phyloP scores from a whole-genome alignment of 2,888 invertebrate species.

The Caenorhabditis zanzibari region DNA sequence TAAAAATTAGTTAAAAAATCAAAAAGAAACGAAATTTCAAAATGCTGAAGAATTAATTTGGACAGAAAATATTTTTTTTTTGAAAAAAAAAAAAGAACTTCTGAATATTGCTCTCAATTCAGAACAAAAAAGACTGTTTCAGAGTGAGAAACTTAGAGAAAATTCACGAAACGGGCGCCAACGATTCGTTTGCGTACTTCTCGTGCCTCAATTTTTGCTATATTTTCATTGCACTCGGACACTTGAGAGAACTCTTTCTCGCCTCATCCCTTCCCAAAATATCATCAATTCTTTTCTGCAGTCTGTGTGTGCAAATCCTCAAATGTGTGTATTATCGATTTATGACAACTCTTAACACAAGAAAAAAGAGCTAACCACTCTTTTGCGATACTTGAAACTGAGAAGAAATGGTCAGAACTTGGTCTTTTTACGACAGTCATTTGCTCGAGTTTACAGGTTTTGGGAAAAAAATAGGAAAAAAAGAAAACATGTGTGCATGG shows the following conservation, averaged over 20 bases:
- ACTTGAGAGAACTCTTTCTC: slow-evolving; percentile 50
- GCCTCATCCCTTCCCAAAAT: slow-evolving; percentile 38
- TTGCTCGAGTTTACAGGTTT: slow-evolving; percentile 13
- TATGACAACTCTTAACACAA: slow-evolving; percentile 42
- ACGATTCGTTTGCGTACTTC: slow-evolving; percentile 25
- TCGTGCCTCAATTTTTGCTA: neutral
- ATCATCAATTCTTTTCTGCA: slow-evolving; percentile 41
- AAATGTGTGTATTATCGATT: slow-evolving; percentile 34
- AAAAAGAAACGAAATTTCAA: neutral
- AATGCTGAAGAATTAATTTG: neutral
- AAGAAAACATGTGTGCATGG: neutral
- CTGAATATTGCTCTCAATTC: neutral
- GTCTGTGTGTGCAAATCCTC: slow-evolving; percentile 29
- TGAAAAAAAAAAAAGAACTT: neutral
- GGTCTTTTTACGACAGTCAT: slow-evolving; percentile 46
- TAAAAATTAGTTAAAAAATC: neutral
- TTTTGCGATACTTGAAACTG: slow-evolving; percentile 46
- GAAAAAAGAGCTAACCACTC: slow-evolving; percentile 18
- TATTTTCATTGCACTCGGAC: slow-evolving; percentile 30
- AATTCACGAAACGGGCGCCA: slow-evolving; percentile 38
- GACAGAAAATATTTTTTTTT: neutral
- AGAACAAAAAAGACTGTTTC: neutral
- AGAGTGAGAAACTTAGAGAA: slow-evolving; percentile 12
- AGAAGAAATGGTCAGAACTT: slow-evolving; percentile 53
- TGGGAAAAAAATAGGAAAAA: slow-evolving; percentile 3